A percentile compares a stretch with the other conserved stretches of the same genome.
phyloP scores from a whole-genome alignment of 1,140 invertebrate genomes.

The Parasteatoda tepidariorum region DNA sequence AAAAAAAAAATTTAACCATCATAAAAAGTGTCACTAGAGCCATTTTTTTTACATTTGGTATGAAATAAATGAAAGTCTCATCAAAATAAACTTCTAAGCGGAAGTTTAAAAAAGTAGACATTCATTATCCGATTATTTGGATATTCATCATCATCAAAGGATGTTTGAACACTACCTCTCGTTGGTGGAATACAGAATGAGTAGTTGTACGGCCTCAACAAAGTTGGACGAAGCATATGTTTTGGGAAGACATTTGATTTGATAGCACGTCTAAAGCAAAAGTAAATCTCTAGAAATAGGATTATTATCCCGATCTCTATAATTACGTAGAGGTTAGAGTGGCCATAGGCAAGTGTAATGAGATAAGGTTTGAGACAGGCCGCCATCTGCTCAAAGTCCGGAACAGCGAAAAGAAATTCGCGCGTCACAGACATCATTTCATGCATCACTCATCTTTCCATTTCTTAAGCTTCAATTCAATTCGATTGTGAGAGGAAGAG shows the following conservation, averaged over 20 bases:
- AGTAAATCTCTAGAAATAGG: conserved; percentile 51
- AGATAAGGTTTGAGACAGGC: conserved; percentile 39
- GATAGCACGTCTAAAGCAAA: not conserved
- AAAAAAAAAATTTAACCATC: too few relatives aligned
- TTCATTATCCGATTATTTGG: conserved; percentile 37
- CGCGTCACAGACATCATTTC: conserved; percentile 44
- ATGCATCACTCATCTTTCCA: too few relatives aligned
- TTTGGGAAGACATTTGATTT: not conserved
- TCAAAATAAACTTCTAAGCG: not conserved
- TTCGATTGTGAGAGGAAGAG: too few relatives aligned
- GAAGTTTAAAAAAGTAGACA: conserved; percentile 16
- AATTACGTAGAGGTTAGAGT: conserved; percentile 51
- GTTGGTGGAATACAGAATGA: conserved; percentile 32
- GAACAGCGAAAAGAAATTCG: conserved; percentile 50
- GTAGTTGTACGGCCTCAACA: conserved; percentile 15
- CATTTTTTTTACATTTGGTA: too few relatives aligned
- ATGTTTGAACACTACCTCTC: conserved; percentile 1
- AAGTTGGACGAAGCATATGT: too few relatives aligned
- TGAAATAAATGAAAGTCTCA: too few relatives aligned
- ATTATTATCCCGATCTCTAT: conserved; percentile 57
- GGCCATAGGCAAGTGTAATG: conserved; percentile 46
- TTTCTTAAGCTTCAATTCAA: too few relatives aligned
- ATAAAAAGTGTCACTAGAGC: too few relatives aligned
- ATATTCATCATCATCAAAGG: conserved; percentile 3
- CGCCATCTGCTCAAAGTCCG: conserved; percentile 25